Base-by-base conservation (phyloP, 64 coral and sea anemone species). In the Montipora efflorescens region DNA sequence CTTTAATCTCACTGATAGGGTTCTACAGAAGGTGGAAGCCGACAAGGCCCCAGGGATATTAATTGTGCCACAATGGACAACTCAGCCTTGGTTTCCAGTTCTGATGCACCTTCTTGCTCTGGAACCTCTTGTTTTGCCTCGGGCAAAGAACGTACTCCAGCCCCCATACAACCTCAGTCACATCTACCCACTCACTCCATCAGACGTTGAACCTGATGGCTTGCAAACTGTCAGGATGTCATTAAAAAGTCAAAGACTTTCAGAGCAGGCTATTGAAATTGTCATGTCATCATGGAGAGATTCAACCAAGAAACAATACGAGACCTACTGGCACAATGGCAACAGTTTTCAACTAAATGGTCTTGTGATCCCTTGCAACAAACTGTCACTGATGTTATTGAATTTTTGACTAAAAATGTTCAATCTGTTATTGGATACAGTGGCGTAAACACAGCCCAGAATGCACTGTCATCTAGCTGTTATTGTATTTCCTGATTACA, bases 381-480 rank as follows among this genome's bases (percentile, higher is more conserved):
- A 36, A 36, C 36, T 36, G 36, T 36, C 36, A 36, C 36, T 36
- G 36, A 36, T 36, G 36, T 36, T 36, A 36, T 36, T 36, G 36
- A 36, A 36, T 36, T 36, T 36, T 36, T 36, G 28, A 36, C 73
- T 52, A 51, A 76, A 49, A 52, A 77, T 77, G 76, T 55, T 77
- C 46, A 89, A 28, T 23, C 47, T 23, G 44, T 36, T 36, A 36
- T 36, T 36, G 1, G 36, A 36, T 36, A 36, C 36, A 36, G 36
- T 36, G 36, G 36, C 67, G 18, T 88, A 21, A 88, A 88, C 46
- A 88, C 87, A n/a, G 87, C 87, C 18, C n/a, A 67, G 19, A 28
- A 5, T 23, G 87, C 87, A 43, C 46, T 89, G 43, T 77, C 87
- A 22, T 22, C 46, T 18, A 15, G 36, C 36, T 36, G 84, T 88